Percentiles rank a stretch among this genome's conserved stretches.
Conservation (phyloP, 2,797 vertebrate species). For the Zalophus californianus region DNA sequence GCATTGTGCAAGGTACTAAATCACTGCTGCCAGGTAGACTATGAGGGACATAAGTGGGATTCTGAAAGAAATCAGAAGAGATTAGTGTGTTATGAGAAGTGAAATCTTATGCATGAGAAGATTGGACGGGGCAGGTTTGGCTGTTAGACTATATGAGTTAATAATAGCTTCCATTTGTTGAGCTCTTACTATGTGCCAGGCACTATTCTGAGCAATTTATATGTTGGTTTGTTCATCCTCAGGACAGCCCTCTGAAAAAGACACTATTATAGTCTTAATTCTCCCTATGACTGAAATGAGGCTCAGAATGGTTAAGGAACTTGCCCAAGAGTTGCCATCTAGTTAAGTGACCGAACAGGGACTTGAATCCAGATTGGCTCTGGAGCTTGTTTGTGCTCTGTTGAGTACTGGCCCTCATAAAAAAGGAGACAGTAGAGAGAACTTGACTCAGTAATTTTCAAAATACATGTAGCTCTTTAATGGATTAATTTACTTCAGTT, state of each 20-base stretch:
- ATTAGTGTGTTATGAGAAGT: not conserved
- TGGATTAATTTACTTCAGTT: not conserved
- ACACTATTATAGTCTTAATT: not conserved
- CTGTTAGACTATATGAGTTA: not conserved
- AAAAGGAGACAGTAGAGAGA: not conserved
- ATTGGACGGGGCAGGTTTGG: not conserved
- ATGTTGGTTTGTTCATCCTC: not conserved
- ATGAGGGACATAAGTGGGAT: not conserved
- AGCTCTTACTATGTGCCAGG: not conserved
- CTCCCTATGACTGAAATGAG: not conserved
- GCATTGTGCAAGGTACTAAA: not conserved
- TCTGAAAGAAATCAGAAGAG: not conserved
- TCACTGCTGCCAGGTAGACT: not conserved
- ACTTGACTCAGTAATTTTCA: not conserved
- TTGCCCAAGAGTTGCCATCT: slow-evolving; percentile 60
- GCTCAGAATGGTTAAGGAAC: slow-evolving; percentile 53
- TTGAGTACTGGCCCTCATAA: not conserved
- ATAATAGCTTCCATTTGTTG: not conserved
- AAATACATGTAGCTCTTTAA: not conserved
- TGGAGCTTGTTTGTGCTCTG: not conserved
- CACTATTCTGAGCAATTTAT: not conserved
- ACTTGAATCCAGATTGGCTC: not conserved
- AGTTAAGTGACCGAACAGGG: not conserved
- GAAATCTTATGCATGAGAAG: not conserved
- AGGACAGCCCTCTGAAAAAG: not conserved